Base-by-base conservation (phyloP, 1,140 invertebrate species). In the Hycleus phaleratus region DNA sequence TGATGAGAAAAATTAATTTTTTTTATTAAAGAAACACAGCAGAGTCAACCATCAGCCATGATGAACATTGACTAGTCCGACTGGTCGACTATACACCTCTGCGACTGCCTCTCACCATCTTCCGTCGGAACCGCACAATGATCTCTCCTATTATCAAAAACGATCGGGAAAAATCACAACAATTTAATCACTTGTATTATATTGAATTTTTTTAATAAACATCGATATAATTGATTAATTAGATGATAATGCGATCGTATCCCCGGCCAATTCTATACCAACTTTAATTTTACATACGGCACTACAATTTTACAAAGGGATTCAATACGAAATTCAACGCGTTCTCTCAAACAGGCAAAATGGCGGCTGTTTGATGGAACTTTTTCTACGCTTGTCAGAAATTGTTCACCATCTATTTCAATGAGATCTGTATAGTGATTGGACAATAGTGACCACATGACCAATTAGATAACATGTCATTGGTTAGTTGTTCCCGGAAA, bases 361-460 rank as follows among this genome's bases (percentile, higher is more conserved):
- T 91, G 88, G 88, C 88, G 86, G 87, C 86, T 89, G 86, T 42
- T 88, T 89, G 87, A 88, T 87, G 86, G 87, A 86, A 88, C 83
- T 89, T 89, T 88, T 88, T 86, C 83, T 89, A 88, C 85, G 86
- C 86, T 88, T 88, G 88, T 89, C 86, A 88, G 84, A 18, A 86
- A 87, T 81, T 85, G 85, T 82, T 81, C 18, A 18, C 85, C 85
- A 85, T 85, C 81, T 82, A 79, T 77, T 78, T 18, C 79, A 81
- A 77, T 74, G 74, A 76, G 74, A 67, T 61, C 66, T 64, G 67
- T 59, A 25, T 54, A 71, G 49, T 73, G 70, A 84, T 84, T 84
- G 82, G 81, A 68, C 65, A 62, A 68, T 59, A 59, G 42, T 53
- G 62, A 71, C 72, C 84, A 85, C 79, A 80, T 82, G 78, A 78